These are phyloP conservation scores for Arvicanthis niloticus DNA, from an alignment of 2,113 vertebrate genomes.

Conservation along the genomic window DNA sequence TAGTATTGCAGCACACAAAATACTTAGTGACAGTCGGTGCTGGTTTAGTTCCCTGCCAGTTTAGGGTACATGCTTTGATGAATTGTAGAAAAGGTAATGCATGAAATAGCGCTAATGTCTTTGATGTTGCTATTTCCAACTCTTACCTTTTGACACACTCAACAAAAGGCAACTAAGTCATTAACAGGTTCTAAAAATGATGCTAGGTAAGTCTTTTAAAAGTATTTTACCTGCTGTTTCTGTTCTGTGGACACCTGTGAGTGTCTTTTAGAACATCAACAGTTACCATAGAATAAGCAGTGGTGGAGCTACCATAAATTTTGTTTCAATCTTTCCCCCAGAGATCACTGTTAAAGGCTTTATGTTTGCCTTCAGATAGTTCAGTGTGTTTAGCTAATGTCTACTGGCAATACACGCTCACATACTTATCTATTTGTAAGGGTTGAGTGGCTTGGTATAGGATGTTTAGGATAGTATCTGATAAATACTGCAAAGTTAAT, in stretches of 20 bases:
- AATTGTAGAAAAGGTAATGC: constrained; percentile 15
- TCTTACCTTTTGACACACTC: not conserved
- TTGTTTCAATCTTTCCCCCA: not conserved
- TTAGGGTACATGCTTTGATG: constrained; percentile 10
- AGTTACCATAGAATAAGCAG: not conserved
- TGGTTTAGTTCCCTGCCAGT: not conserved
- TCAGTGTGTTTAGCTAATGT: not conserved
- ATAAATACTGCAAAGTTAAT: constrained; percentile 1
- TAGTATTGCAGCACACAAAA: not conserved
- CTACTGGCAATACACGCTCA: not conserved
- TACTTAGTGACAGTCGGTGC: not conserved
- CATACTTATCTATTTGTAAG: not conserved
- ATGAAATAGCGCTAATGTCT: not conserved
- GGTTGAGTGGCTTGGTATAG: not conserved
- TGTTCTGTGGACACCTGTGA: not conserved
- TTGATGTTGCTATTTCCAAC: not conserved
- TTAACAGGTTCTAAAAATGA: not conserved
- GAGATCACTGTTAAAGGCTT: not conserved
- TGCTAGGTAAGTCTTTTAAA: not conserved
- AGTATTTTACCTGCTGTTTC: constrained; percentile 1
- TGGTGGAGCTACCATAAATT: not conserved
- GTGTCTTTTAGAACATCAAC: not conserved
- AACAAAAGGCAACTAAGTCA: not conserved
- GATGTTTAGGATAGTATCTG: not conserved
- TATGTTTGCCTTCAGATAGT: not conserved